Evolutionary conservation across 2,888 invertebrate genomes (phyloP).

Genomic region (Thumatha senex): DNA sequence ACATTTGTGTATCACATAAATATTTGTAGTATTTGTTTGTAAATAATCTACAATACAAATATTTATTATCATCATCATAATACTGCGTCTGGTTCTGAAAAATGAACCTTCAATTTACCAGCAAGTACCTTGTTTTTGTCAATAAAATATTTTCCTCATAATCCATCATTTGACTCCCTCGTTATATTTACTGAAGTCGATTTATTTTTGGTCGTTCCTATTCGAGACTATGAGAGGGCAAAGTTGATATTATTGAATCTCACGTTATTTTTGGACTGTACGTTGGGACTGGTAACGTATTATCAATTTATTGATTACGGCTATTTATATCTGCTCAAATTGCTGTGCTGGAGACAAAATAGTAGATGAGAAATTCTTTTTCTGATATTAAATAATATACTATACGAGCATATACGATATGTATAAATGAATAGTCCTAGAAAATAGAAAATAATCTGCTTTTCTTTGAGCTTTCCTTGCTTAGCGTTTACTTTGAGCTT

Average conservation of each 20-base stretch:
- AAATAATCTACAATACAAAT: no score
- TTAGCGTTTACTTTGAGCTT: no score
- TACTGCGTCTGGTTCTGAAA: background rate
- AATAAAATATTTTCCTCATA: conserved; percentile 24
- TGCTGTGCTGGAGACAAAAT: no score
- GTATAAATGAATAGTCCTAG: no score
- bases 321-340: background rate
- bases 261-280: background rate
- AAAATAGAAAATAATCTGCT: no score
- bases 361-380: no score
- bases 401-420: no score
- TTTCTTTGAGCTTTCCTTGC: no score
- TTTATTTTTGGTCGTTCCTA: conserved; percentile 21
- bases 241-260: conserved; percentile 19
- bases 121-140: conserved; percentile 9
- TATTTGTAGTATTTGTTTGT: no score
- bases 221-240: conserved; percentile 14
- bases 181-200: conserved; percentile 21
- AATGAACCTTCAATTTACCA: no score
- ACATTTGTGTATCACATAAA: no score
- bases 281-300: background rate
- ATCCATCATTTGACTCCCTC: conserved; percentile 28
- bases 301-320: background rate
- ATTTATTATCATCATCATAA: background rate
- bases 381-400: no score